Percentiles rank a stretch among this genome's conserved stretches.
These are phyloP conservation scores for Prolemur simus DNA, from an alignment of 2,113 vertebrate genomes.

Conservation along the genomic window DNA sequence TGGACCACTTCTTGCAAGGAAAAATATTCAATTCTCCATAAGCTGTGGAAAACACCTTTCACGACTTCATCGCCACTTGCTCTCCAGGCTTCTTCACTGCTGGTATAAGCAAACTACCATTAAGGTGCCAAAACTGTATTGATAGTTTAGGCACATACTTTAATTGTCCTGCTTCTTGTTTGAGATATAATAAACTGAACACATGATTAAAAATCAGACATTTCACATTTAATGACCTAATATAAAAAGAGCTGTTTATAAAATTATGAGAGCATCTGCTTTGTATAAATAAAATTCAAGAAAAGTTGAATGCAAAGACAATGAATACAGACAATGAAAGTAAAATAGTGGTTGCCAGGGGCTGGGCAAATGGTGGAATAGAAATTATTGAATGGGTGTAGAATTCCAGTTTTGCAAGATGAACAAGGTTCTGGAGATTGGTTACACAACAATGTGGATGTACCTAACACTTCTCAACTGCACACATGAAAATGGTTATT, in stretches of 20 bases:
- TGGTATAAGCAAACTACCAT: too few species aligned
- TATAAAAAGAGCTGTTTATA: background rate
- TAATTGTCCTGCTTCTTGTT: too few species aligned
- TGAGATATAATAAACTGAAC: too few species aligned
- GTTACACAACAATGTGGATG: background rate
- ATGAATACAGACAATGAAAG: background rate
- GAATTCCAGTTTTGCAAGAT: background rate
- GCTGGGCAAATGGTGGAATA: accelerated
- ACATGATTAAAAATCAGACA: too few species aligned
- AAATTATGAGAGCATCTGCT: background rate
- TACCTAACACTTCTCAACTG: background rate
- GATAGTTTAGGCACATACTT: too few species aligned
- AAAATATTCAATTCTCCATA: too few species aligned
- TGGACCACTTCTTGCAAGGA: too few species aligned
- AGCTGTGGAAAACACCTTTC: too few species aligned
- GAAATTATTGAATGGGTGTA: background rate
- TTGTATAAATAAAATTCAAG: background rate
- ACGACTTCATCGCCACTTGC: too few species aligned
- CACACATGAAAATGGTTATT: background rate
- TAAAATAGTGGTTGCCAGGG: background rate
- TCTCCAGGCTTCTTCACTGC: too few species aligned
- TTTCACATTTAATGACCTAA: too few species aligned
- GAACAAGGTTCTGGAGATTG: background rate
- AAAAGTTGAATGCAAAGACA: background rate
- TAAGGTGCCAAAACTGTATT: too few species aligned